These are phyloP conservation scores for Leptinotarsa juncta DNA, from an alignment of 2,888 invertebrate genomes.

Conservation along the genomic window DNA sequence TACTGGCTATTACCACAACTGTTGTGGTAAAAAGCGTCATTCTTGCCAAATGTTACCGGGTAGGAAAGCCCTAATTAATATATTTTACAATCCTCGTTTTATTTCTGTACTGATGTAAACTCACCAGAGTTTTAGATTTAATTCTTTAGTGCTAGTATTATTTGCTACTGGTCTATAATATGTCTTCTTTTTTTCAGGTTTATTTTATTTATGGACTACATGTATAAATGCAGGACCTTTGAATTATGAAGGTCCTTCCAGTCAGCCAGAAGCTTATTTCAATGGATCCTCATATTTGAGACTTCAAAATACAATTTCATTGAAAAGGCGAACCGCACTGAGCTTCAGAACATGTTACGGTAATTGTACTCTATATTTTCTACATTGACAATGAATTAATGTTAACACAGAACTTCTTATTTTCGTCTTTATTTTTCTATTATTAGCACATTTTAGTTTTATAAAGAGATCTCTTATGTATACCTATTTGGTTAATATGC, in stretches of 20 bases:
- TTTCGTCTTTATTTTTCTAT: too few species aligned
- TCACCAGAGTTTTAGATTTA: too few species aligned
- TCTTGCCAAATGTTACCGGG: too few species aligned
- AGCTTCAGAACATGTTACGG: constrained; percentile 85
- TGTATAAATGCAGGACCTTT: constrained; percentile 38
- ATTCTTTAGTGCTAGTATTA: neutral
- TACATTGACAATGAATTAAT: neutral
- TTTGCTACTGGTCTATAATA: neutral
- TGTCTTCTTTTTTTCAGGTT: constrained; percentile 37
- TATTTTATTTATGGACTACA: constrained; percentile 36
- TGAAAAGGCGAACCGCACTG: constrained; percentile 83
- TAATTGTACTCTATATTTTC: constrained; percentile 40
- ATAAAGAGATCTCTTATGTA: too few species aligned
- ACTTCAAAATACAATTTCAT: constrained; percentile 78
- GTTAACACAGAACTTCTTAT: neutral
- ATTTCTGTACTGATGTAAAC: too few species aligned
- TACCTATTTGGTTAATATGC: too few species aligned
- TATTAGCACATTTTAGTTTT: too few species aligned
- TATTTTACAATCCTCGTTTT: too few species aligned
- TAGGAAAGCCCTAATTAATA: too few species aligned
- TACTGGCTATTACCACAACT: too few species aligned
- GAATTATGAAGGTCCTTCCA: constrained; percentile 67
- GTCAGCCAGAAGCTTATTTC: constrained; percentile 84
- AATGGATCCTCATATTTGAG: constrained; percentile 84
- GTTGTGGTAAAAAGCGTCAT: too few species aligned